phyloP scores from a whole-genome alignment of 2,113 vertebrate genomes.

The Erythrolamprus reginae region DNA sequence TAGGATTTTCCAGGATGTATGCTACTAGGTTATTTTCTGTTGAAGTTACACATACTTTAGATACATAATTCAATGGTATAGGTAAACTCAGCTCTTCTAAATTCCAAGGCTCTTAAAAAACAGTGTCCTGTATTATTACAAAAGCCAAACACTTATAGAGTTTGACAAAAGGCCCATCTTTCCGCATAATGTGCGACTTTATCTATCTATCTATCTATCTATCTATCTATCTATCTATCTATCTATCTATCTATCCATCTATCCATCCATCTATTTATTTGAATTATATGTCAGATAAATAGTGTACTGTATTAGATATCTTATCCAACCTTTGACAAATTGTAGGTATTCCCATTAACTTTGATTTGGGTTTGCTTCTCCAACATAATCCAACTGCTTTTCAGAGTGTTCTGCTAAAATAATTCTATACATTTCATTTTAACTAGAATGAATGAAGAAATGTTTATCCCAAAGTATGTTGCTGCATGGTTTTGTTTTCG shows the following conservation, averaged over 20 bases:
- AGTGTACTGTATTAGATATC: neutral
- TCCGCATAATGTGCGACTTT: neutral
- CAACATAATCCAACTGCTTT: slow-evolving; percentile 21
- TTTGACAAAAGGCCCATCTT: neutral
- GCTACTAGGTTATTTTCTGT: neutral
- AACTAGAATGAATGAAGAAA: neutral
- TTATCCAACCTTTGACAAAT: neutral
- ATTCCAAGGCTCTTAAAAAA: neutral
- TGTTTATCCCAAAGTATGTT: neutral
- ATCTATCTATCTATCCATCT: too few species aligned
- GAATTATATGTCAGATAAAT: neutral
- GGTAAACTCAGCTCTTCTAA: neutral
- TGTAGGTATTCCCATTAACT: neutral
- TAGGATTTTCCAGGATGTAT: neutral
- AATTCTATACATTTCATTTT: neutral
- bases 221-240: too few species aligned
- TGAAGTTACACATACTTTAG: neutral
- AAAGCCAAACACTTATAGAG: neutral
- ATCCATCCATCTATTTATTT: too few species aligned
- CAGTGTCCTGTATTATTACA: neutral
- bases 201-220: too few species aligned
- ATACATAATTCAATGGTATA: neutral
- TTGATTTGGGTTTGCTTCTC: neutral
- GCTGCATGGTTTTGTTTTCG: too few species aligned
- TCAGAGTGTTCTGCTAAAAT: slow-evolving; percentile 12